Conservation (phyloP, 1,140 invertebrate genomes). For the Onthophagus taurus region DNA sequence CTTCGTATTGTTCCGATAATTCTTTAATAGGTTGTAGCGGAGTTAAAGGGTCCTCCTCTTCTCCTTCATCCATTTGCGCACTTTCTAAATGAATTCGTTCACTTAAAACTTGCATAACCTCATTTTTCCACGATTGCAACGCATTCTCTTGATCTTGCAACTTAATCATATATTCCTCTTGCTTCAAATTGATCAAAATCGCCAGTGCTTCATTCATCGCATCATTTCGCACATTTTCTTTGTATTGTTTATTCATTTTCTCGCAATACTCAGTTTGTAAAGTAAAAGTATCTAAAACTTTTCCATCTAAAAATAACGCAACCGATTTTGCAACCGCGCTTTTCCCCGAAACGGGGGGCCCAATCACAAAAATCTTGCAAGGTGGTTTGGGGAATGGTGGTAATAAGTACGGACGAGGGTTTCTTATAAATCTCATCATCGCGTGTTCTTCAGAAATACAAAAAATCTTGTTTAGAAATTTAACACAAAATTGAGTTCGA, state of each 20-base stretch:
- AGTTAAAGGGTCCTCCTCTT: background rate
- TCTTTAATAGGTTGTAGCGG: background rate
- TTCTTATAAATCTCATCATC: conserved; percentile 42
- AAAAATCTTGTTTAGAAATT: conserved; percentile 49
- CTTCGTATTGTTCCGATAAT: background rate
- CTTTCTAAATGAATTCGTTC: conserved; percentile 2
- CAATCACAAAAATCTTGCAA: conserved; percentile 39
- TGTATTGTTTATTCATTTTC: conserved; percentile 31
- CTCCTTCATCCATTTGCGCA: conserved; percentile 19
- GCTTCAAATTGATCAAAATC: conserved; percentile 35
- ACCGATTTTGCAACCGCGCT: conserved; percentile 34
- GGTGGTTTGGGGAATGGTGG: conserved; percentile 34
- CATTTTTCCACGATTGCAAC: conserved; percentile 13
- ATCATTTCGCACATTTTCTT: conserved; percentile 33
- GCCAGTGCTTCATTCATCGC: conserved; percentile 39
- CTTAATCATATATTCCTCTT: conserved; percentile 27
- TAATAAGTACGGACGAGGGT: conserved; percentile 46
- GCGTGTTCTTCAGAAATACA: conserved; percentile 42
- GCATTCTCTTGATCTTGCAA: conserved; percentile 14
- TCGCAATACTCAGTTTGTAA: conserved; percentile 31
- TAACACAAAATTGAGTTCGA: conserved; percentile 40
- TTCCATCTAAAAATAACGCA: conserved; percentile 27
- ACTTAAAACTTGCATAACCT: background rate
- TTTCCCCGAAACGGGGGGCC: conserved; percentile 36
- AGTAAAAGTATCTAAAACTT: conserved; percentile 31